phyloP scores from a whole-genome alignment of 2,888 invertebrate species.

The Cheiracanthium punctorium region DNA sequence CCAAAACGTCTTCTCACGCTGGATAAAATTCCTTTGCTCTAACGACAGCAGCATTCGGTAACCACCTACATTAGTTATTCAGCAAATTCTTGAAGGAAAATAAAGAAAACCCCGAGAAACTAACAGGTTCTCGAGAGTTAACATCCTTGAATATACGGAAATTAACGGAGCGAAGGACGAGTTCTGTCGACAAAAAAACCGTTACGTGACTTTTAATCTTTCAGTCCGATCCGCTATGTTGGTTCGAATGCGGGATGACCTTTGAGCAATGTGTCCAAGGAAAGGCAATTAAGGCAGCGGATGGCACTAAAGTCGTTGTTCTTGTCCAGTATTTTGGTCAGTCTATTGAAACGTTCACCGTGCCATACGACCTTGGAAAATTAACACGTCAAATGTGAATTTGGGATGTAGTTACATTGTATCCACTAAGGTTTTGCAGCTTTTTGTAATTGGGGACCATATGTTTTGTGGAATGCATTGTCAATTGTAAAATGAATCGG shows the following conservation, averaged over 20 bases:
- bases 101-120: background rate
- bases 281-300: conserved; percentile 1
- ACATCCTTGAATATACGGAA: conserved; percentile 12
- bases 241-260: background rate
- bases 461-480: too few species aligned
- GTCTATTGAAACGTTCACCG: background rate
- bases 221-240: background rate
- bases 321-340: background rate
- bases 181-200: background rate
- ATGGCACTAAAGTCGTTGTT: background rate
- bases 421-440: too few species aligned
- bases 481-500: too few species aligned
- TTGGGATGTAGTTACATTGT: too few species aligned
- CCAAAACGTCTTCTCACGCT: too few species aligned
- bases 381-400: too few species aligned
- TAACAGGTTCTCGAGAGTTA: background rate
- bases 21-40: background rate
- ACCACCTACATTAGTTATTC: conserved; percentile 9
- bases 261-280: background rate
- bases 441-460: too few species aligned
- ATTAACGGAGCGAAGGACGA: conserved; percentile 6
- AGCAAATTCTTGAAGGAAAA: background rate
- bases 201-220: conserved; percentile 12
- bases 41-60: background rate
- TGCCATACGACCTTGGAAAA: background rate